Base-by-base conservation (phyloP, 2,113 vertebrate genomes). In the Oncorhynchus keta region DNA sequence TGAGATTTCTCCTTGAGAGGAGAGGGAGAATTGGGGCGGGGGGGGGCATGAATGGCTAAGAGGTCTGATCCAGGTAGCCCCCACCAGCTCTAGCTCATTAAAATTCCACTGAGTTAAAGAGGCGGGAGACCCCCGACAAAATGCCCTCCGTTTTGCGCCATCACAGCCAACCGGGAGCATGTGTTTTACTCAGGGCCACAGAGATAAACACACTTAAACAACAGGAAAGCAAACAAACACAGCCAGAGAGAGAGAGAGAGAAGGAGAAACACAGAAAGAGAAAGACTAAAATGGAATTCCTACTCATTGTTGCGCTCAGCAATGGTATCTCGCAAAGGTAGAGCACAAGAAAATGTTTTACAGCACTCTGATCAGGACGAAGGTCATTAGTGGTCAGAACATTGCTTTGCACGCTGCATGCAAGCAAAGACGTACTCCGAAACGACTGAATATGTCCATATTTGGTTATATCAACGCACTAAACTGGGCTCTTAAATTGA, bases 101-200 rank as follows among this genome's bases (percentile, higher is more conserved):
- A 24, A n/a, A 62, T 62, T 62, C 59, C 59, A 22, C 59, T 62
- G 59, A 62, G 45, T 48, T 45, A 70, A 30, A 45, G n/a, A 70
- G 68, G 45, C 35, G 13, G 45, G 55, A 73, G 61, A 59, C 59
- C 59, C 22, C 59, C 59, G 59, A 22, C 7, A n/a, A 6, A n/a
- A 9, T 16, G 51, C 51, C 14, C 51, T 22, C 55, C 2, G 18
- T 22, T 11, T 62, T 24, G 59, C 59, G 59, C 16, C n/a, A 24
- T 22, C 7, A 22, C 18, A 22, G 64, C 57, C 72, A 57, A 78
- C 73, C 30, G 69, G 45, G 35, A 65, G 61, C 59, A 74, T 22
- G 73, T 39, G 57, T 30, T 30, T 67, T 67, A 67, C 65, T 28
- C 65, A 4, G 11, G 14, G 8, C 9, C 26, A 16, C 9, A 67